Conservation (phyloP, 1,140 invertebrate genomes). For the Pseudomyrmex flavicornis region DNA sequence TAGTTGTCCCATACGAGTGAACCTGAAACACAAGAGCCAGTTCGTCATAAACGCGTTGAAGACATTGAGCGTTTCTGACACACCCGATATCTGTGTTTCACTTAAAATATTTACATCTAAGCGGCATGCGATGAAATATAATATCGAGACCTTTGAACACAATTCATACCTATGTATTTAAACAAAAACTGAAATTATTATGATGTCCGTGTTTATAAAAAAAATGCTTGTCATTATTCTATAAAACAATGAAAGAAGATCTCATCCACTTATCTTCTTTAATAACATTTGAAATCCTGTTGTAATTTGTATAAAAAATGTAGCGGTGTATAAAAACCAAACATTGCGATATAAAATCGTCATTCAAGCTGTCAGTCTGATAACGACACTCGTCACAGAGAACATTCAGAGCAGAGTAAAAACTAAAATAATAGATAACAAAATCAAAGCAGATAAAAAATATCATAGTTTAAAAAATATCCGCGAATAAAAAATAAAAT, state of each 20-base stretch:
- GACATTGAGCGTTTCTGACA: neutral
- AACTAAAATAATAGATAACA: neutral
- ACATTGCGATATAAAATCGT: no score
- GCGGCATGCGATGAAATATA: constrained; percentile 44
- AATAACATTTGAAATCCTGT: no score
- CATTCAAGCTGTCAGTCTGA: no score
- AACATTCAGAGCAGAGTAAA: neutral
- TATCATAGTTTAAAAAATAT: neutral
- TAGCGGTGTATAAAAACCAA: no score
- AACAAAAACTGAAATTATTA: neutral
- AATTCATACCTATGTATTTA: constrained; percentile 28
- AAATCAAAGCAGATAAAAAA: neutral
- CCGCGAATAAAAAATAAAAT: constrained; percentile 1
- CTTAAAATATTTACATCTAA: constrained; percentile 47
- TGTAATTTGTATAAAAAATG: no score
- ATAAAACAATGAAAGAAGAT: no score
- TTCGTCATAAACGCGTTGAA: constrained; percentile 43
- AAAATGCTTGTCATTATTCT: neutral
- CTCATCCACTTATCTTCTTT: no score
- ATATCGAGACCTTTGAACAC: constrained; percentile 8
- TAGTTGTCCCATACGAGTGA: constrained; percentile 73
- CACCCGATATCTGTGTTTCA: constrained; percentile 2
- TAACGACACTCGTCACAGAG: no score
- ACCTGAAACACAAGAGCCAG: constrained; percentile 77
- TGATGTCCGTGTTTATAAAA: neutral